Percentiles rank a stretch among this genome's conserved stretches.
Evolutionary conservation across 2,888 invertebrate genomes (phyloP).

Genomic region (Hypolimnas misippus): DNA sequence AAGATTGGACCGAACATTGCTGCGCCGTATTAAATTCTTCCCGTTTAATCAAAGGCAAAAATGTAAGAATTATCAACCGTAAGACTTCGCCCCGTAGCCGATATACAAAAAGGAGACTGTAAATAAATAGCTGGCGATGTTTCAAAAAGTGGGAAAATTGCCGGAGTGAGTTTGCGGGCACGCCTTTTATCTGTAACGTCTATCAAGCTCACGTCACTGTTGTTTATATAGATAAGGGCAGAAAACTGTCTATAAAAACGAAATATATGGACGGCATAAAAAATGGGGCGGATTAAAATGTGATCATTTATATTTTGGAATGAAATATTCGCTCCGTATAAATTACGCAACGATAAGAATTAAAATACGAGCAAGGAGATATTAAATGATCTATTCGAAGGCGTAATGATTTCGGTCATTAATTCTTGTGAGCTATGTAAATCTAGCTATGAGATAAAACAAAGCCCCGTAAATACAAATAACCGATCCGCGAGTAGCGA

Average conservation of each 20-base stretch:
- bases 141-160: conserved; percentile 77
- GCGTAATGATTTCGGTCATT: not conserved
- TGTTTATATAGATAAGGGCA: conserved; percentile 67
- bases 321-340: conserved; percentile 8
- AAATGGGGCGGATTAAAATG: conserved; percentile 46
- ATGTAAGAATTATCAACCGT: conserved; percentile 53
- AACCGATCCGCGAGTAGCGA: conserved; percentile 17
- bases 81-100: conserved; percentile 21
- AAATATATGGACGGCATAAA: conserved; percentile 34
- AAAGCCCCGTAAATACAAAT: not conserved
- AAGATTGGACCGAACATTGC: conserved; percentile 45
- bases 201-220: conserved; percentile 64
- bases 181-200: conserved; percentile 82
- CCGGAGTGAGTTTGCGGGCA: conserved; percentile 66
- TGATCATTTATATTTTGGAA: conserved; percentile 52
- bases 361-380: not conserved
- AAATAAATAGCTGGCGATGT: conserved; percentile 79
- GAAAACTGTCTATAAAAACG: conserved; percentile 47
- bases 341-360: conserved; percentile 3
- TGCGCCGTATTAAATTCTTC: conserved; percentile 76
- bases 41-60: conserved; percentile 65
- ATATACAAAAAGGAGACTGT: conserved; percentile 62
- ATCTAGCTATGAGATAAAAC: not conserved
- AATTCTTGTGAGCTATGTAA: not conserved
- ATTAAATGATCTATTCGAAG: not conserved